Conservation (phyloP, 2,888 invertebrate species). For the Idaea dimidiata region DNA sequence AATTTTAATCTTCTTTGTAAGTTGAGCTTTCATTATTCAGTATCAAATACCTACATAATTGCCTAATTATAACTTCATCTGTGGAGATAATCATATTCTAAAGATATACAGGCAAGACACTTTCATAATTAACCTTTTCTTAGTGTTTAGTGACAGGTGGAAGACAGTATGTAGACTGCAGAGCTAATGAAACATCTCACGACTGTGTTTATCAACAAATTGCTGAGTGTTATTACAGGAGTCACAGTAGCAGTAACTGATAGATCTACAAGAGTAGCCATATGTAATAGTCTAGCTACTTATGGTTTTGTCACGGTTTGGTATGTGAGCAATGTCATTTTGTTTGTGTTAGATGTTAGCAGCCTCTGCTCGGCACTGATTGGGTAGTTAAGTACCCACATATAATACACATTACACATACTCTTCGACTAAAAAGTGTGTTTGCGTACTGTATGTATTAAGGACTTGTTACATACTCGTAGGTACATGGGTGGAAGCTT, state of each 20-base stretch:
- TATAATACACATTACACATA: slow-evolving; percentile 33
- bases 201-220: slow-evolving; percentile 1
- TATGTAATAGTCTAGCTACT: background rate
- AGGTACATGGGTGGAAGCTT: slow-evolving; percentile 15
- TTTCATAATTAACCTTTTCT: background rate
- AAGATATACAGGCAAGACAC: background rate
- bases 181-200: background rate
- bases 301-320: slow-evolving; percentile 32
- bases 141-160: background rate
- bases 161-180: background rate
- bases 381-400: slow-evolving; percentile 29
- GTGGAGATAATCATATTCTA: background rate
- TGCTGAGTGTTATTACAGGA: background rate
- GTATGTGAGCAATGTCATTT: slow-evolving; percentile 38
- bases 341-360: slow-evolving; percentile 46
- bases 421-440: slow-evolving; percentile 28
- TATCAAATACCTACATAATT: background rate
- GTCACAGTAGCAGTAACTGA: slow-evolving; percentile 4
- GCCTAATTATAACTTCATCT: background rate
- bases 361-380: slow-evolving; percentile 37
- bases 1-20: background rate
- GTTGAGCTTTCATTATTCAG: background rate
- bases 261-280: slow-evolving; percentile 1
- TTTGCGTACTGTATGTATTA: slow-evolving; percentile 27
- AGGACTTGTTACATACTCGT: slow-evolving; percentile 23